Evolutionary conservation across 2,113 vertebrate species (phyloP).

Genomic region (Albula goreensis): DNA sequence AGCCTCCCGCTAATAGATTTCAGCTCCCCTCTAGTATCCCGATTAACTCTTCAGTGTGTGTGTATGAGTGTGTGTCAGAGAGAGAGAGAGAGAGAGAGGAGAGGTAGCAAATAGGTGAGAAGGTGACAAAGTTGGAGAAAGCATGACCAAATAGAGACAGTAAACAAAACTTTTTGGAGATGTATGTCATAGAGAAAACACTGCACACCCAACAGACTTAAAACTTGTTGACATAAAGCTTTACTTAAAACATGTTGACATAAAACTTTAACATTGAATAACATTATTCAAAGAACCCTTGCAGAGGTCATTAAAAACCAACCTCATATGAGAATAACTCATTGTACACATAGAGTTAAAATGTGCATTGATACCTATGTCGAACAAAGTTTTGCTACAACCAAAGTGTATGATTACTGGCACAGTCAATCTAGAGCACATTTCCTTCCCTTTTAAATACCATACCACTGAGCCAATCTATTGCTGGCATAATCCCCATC

Average conservation of each 20-base stretch:
- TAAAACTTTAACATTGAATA: neutral
- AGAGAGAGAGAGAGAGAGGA: neutral
- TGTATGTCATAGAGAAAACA: neutral
- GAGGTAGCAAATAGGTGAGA: neutral
- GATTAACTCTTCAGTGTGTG: conserved; percentile 64
- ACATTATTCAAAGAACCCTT: neutral
- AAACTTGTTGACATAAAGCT: neutral
- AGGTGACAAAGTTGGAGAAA: no score
- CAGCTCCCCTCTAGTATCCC: conserved; percentile 64
- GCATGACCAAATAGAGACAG: no score
- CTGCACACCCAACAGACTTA: neutral
- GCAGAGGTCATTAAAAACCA: neutral
- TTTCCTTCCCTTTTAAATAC: neutral
- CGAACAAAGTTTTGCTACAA: neutral
- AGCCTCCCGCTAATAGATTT: conserved; percentile 69
- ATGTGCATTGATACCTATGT: neutral
- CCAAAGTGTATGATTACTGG: neutral
- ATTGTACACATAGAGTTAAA: neutral
- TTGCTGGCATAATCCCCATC: neutral
- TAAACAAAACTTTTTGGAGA: neutral
- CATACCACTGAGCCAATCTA: neutral
- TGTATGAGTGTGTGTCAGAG: conserved; percentile 36
- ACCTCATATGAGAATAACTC: neutral
- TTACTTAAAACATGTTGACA: neutral
- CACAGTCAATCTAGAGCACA: neutral